Conservation (phyloP, 2,113 vertebrate genomes). For the Budorcas taxicolor region DNA sequence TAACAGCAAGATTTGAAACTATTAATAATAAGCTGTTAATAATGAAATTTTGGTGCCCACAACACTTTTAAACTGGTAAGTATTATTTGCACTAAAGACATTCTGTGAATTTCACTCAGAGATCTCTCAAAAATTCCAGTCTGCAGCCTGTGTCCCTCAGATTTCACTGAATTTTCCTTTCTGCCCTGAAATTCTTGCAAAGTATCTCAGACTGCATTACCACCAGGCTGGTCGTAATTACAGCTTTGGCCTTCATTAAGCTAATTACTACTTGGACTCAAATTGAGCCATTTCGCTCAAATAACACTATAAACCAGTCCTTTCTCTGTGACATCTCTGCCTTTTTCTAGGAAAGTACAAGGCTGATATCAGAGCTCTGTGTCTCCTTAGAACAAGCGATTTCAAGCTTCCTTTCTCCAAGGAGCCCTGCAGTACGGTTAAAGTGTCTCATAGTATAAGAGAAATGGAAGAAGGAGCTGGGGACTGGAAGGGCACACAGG, state of each 20-base stretch:
- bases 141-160: not conserved
- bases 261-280: constrained; percentile 31
- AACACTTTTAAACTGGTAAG: not conserved
- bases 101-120: not conserved
- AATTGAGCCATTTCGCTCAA: not conserved
- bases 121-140: not conserved
- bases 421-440: not conserved
- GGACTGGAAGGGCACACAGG: not conserved
- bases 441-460: no score
- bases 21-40: not conserved
- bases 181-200: not conserved
- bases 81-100: not conserved
- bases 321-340: not conserved
- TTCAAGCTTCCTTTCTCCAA: not conserved
- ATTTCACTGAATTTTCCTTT: not conserved
- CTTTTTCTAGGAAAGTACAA: not conserved
- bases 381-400: not conserved
- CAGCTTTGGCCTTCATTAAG: constrained; percentile 37
- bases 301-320: not conserved
- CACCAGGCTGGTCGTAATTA: constrained; percentile 1
- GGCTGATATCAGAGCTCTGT: not conserved
- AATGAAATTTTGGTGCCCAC: not conserved
- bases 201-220: not conserved
- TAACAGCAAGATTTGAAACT: not conserved
- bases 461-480: not conserved